A percentile compares a stretch with the other conserved stretches of the same genome.
phyloP scores from a whole-genome alignment of 2,113 vertebrate genomes.

The Lethenteron reissneri region DNA sequence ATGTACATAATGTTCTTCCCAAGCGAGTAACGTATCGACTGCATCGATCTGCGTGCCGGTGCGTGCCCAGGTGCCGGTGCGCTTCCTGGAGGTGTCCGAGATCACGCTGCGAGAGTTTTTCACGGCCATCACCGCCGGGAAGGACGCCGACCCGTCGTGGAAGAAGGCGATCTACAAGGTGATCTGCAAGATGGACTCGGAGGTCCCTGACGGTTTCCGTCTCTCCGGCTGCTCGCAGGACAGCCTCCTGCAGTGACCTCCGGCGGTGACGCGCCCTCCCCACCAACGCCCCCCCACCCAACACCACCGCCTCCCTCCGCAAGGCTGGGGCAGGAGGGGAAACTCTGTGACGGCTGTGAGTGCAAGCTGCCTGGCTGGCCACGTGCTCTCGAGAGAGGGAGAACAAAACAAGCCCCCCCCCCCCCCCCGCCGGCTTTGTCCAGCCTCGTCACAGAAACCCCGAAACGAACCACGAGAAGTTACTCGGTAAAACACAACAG shows the following conservation, averaged over 20 bases:
- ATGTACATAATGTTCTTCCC: too few relatives aligned
- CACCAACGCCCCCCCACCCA: background rate
- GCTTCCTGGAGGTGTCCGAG: conserved; percentile 3
- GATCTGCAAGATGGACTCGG: conserved; percentile 1
- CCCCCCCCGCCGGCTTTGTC: too few relatives aligned
- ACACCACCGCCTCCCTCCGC: background rate
- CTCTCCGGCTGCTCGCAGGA: background rate
- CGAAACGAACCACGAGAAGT: too few relatives aligned
- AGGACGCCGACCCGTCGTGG: conserved; percentile 1
- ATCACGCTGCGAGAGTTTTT: background rate
- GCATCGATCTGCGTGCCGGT: conserved; percentile 1
- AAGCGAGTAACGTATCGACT: too few relatives aligned
- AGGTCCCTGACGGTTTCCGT: background rate
- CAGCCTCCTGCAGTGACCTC: background rate
- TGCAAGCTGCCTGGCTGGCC: too few relatives aligned
- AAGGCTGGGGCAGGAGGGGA: too few relatives aligned
- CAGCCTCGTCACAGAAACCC: too few relatives aligned
- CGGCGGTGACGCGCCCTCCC: background rate
- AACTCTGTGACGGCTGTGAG: too few relatives aligned
- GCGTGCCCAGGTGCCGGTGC: background rate
- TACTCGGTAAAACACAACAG: too few relatives aligned
- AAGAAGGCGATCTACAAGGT: conserved; percentile 6
- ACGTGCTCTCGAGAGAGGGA: too few relatives aligned
- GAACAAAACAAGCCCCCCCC: too few relatives aligned
- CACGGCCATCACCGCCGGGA: conserved; percentile 1